Conservation (phyloP, 2,888 invertebrate genomes). For the Himalopsyche kuldschensis region DNA sequence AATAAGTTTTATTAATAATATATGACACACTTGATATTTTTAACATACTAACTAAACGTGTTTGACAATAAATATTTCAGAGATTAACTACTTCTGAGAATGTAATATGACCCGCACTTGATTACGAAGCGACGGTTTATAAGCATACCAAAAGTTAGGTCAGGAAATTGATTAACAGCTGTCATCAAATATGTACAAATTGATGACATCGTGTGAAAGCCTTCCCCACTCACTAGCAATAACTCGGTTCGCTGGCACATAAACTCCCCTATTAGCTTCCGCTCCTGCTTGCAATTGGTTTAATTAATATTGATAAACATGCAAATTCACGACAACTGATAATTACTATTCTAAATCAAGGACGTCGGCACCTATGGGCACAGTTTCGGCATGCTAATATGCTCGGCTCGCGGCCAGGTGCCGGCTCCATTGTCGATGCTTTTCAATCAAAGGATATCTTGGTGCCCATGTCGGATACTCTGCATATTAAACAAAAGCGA, state of each 20-base stretch:
- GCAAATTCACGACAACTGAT: constrained; percentile 32
- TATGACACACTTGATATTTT: too few species aligned
- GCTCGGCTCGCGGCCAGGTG: constrained; percentile 2
- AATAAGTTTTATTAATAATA: too few species aligned
- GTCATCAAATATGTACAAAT: background rate
- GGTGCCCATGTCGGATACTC: background rate
- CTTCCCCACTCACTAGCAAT: constrained; percentile 5
- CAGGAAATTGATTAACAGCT: background rate
- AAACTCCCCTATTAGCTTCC: background rate
- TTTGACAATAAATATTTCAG: too few species aligned
- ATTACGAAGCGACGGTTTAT: background rate
- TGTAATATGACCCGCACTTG: background rate
- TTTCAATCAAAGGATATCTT: background rate
- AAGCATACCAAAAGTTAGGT: too few species aligned
- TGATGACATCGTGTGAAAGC: background rate
- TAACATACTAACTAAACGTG: too few species aligned
- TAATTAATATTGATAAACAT: constrained; percentile 34
- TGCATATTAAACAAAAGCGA: background rate
- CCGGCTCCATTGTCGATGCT: background rate
- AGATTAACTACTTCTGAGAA: too few species aligned
- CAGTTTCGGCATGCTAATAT: constrained; percentile 17
- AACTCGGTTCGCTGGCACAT: constrained; percentile 16
- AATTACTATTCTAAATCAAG: constrained; percentile 18
- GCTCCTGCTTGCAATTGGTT: constrained; percentile 14
- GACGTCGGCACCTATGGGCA: background rate